A percentile compares a stretch with the other conserved stretches of the same genome.
These are phyloP conservation scores for Sphaerophoria taeniata DNA, from an alignment of 2,888 invertebrate genomes.

Conservation along the genomic window DNA sequence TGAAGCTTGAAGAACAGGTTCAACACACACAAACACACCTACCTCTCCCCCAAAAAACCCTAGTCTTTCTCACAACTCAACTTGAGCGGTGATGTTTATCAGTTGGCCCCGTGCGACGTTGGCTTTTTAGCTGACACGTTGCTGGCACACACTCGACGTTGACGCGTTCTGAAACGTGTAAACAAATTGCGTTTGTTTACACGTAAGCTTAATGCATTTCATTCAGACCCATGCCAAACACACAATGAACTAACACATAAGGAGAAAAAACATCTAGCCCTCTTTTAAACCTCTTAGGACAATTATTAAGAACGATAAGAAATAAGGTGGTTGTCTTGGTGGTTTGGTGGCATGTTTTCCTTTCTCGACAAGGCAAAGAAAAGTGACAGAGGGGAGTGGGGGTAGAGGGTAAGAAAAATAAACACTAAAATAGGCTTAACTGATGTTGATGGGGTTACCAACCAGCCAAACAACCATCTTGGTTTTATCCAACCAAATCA, in stretches of 20 bases:
- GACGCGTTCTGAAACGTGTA: slow-evolving; percentile 66
- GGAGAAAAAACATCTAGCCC: background rate
- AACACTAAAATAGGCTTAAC: slow-evolving; percentile 55
- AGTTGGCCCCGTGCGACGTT: slow-evolving; percentile 47
- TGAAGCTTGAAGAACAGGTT: background rate
- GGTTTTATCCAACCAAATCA: slow-evolving; percentile 9
- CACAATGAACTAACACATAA: background rate
- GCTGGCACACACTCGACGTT: slow-evolving; percentile 42
- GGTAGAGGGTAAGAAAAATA: background rate
- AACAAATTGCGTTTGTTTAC: slow-evolving; percentile 71
- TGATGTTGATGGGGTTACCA: slow-evolving; percentile 11
- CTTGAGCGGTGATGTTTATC: slow-evolving; percentile 45
- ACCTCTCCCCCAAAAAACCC: background rate
- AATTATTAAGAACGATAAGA: slow-evolving; percentile 43
- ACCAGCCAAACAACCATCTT: slow-evolving; percentile 4
- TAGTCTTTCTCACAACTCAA: background rate
- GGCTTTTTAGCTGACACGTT: slow-evolving; percentile 64
- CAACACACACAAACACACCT: slow-evolving; percentile 18
- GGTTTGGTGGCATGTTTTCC: slow-evolving; percentile 15
- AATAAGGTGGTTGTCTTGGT: slow-evolving; percentile 25
- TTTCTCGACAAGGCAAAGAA: background rate
- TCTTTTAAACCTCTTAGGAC: slow-evolving; percentile 20
- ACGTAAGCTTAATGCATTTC: slow-evolving; percentile 54
- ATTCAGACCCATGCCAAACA: slow-evolving; percentile 22
- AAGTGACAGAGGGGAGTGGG: background rate